Base-by-base conservation (phyloP, 1,140 invertebrate genomes). In the Acromyrmex heyeri region DNA sequence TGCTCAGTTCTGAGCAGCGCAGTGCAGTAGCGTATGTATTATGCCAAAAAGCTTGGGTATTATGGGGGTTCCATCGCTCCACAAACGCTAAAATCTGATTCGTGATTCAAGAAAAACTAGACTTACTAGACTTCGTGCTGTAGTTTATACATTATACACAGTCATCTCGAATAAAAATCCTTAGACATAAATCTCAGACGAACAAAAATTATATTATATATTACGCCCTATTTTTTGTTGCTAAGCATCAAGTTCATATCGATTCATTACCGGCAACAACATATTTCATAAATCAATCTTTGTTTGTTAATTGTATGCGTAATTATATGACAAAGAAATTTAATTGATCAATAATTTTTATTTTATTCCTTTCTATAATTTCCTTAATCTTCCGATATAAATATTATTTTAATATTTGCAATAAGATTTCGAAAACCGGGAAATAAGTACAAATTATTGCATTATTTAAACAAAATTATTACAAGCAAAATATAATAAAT, bases 1-100 rank as follows among this genome's bases (percentile, higher is more conserved):
- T 57, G 72, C 72, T 48, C 65, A 48, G 7, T 44, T 44, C 38
- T 44, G 38, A 44, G 65, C 38, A 16, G 38, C 65, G 38, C 65
- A 24, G 38, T n/a, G 4, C 65, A 67, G 64, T 21, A 7, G 0
- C 64, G 64, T 67, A 65, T 3, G 34, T 67, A 65, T 3, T 30
- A 7, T 10, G 30, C 18, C 8, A 16, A 12, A 64, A 64, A 5
- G 30, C 1, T 8, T 24, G 21, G 10, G 61, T 21, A 10, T 7
- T 16, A 27, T 21, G 4, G 7, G 27, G 61, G 27, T 27, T 8
- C 61, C n/a, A 57, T 12, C 48, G 14, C 2, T 44, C 8, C 64
- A n/a, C 16, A 8, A 14, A 62, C 12, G 21, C 24, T 6, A 14
- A 24, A 24, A 10, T 24, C 57, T 50, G 57, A n/a, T 12, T 62